phyloP scores from a whole-genome alignment of 2,113 vertebrate species.

The Dendrocopos noguchii region DNA sequence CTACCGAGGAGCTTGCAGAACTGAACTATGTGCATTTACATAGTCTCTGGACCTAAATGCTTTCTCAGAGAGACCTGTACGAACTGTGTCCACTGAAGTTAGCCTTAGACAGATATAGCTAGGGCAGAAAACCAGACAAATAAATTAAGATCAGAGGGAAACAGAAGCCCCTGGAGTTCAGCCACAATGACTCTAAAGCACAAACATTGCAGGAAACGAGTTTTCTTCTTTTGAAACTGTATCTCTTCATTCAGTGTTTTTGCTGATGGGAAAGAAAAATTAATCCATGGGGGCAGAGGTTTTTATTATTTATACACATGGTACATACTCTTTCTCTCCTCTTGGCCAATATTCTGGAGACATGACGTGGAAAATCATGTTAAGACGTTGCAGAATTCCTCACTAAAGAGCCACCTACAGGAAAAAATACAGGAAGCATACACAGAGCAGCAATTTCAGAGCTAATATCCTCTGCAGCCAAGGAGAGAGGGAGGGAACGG shows the following conservation, averaged over 20 bases:
- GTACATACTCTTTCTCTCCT: not conserved
- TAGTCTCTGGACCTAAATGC: not conserved
- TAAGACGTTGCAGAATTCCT: conserved; percentile 1
- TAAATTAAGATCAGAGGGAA: not conserved
- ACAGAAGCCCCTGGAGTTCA: not conserved
- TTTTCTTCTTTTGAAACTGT: not conserved
- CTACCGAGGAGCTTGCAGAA: not conserved
- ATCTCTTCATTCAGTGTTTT: not conserved
- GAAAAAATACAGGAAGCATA: not conserved
- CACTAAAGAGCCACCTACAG: conserved; percentile 41
- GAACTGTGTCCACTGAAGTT: not conserved
- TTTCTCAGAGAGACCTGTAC: not conserved
- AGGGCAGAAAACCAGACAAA: not conserved
- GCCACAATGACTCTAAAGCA: not conserved
- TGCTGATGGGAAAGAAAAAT: not conserved
- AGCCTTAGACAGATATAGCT: not conserved
- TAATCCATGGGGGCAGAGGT: not conserved
- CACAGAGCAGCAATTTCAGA: not conserved
- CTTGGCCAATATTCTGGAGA: not conserved
- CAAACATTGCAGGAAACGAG: not conserved
- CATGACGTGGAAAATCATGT: not conserved
- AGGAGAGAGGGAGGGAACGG: not conserved
- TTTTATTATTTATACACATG: not conserved
- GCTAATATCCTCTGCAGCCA: not conserved
- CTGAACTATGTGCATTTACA: accelerated